Base-by-base conservation (phyloP, 2,797 vertebrate genomes). In the Sciurus vulgaris region DNA sequence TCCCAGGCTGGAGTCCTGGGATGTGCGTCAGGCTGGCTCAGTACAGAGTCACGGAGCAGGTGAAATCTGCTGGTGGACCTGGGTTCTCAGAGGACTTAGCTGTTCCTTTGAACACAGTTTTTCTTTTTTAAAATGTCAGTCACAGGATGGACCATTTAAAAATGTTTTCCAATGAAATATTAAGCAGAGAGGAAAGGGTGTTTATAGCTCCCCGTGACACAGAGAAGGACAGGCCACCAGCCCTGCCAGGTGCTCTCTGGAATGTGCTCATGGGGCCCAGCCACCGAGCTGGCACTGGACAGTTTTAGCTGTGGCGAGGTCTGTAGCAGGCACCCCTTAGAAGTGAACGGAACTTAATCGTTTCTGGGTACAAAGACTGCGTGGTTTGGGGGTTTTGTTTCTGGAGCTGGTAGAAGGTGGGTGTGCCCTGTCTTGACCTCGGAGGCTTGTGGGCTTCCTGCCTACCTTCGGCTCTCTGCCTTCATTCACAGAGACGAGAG, bases 391-490 rank as follows among this genome's bases (percentile, higher is more conserved):
- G 11, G 17, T 20, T 5, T 17, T 65, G 35, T 20, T 49, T n/a
- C 30, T 38, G 13, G 88, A 30, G 56, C 30, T 0, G 63, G 26
- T 28, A 9, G 26, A 6, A 1, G 0, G 0, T 11, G 33, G 0
- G 8, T 24, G 54, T 56, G 20, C 54, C 54, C 2, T 38, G 20
- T 22, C 54, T 6, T 0, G 7, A 3, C 24, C 28, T n/a, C 0
- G 0, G 86, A 0, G 20, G 0, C 0, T 4, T 0, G 41, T 3
- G 9, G 4, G 0, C 30, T 3, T 24, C n/a, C 70, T 10, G 3
- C 78, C 70, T 35, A 9, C 18, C 30, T n/a, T 4, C 3, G 7
- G 6, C 30, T 26, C 30, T 30, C 30, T 33, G 63, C 12, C 13
- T 0, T 0, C 5, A 5, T 13, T 30, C 41, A 17, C 1, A 0